Evolutionary conservation across 2,888 invertebrate species (phyloP).

Genomic region (Eulithis prunata): DNA sequence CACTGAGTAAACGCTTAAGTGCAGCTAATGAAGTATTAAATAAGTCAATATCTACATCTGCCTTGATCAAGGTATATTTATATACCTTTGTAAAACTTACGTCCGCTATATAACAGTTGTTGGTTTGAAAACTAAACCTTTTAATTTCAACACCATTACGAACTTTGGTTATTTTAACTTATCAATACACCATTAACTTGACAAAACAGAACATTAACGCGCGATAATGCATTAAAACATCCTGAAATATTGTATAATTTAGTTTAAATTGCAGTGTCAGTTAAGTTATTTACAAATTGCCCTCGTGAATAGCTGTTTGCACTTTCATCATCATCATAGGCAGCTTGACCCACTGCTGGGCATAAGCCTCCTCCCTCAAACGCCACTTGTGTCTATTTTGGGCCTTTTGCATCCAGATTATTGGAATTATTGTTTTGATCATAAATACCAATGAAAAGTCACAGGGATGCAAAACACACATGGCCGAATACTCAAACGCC

Average conservation of each 20-base stretch:
- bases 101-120: not conserved
- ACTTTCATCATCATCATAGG: not conserved
- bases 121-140: not conserved
- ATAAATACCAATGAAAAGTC: no score
- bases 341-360: no score
- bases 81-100: not conserved
- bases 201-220: conserved; percentile 22
- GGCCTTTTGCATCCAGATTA: no score
- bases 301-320: not conserved
- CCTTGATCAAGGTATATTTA: no score
- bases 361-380: no score
- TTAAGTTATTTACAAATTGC: not conserved
- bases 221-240: conserved; percentile 23
- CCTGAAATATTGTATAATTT: conserved; percentile 23
- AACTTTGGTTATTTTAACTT: conserved; percentile 19
- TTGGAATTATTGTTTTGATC: no score
- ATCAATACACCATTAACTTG: conserved; percentile 31
- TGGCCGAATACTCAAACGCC: no score
- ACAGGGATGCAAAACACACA: no score
- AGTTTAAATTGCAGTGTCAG: conserved; percentile 24
- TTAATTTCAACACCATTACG: conserved; percentile 7
- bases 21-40: no score
- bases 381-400: no score
- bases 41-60: no score
- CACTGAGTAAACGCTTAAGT: no score